A percentile compares a stretch with the other conserved stretches of the same genome.
These are phyloP conservation scores for Mycetomoellerius zeteki DNA, from an alignment of 1,140 invertebrate species.

Conservation along the genomic window DNA sequence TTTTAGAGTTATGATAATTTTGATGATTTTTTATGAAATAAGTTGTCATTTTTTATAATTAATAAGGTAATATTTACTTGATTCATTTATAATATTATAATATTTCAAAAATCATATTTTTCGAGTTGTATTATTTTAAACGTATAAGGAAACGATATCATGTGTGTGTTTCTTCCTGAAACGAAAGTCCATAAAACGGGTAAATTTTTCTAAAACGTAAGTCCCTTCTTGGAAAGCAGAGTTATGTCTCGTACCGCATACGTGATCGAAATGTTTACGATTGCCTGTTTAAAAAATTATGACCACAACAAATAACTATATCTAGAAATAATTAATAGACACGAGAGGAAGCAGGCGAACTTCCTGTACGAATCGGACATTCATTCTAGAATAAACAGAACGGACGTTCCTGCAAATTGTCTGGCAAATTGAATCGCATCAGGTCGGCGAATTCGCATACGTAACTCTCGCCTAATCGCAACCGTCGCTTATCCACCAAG, in stretches of 20 bases:
- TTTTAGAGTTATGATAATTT: too few species aligned
- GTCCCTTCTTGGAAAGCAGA: background rate
- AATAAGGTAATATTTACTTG: too few species aligned
- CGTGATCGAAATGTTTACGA: constrained; percentile 21
- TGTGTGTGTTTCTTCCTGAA: background rate
- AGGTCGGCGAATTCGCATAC: constrained; percentile 34
- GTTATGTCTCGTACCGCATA: background rate
- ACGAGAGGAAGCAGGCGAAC: background rate
- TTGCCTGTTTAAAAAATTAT: constrained; percentile 40
- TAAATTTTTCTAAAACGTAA: background rate
- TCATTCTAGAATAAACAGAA: constrained; percentile 25
- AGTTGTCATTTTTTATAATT: too few species aligned
- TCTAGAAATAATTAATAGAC: constrained; percentile 52
- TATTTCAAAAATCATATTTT: too few species aligned
- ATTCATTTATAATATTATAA: too few species aligned
- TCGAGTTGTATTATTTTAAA: too few species aligned
- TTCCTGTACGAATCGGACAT: constrained; percentile 8
- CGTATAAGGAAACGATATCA: too few species aligned
- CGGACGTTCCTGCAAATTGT: constrained; percentile 39
- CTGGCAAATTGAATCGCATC: constrained; percentile 60
- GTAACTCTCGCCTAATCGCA: constrained; percentile 55
- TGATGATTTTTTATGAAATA: too few species aligned
- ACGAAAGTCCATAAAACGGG: constrained; percentile 16
- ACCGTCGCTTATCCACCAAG: constrained; percentile 50
- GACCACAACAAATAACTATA: background rate